Conservation (phyloP, 2,797 vertebrate genomes). For the Rhodeus uyekii region DNA sequence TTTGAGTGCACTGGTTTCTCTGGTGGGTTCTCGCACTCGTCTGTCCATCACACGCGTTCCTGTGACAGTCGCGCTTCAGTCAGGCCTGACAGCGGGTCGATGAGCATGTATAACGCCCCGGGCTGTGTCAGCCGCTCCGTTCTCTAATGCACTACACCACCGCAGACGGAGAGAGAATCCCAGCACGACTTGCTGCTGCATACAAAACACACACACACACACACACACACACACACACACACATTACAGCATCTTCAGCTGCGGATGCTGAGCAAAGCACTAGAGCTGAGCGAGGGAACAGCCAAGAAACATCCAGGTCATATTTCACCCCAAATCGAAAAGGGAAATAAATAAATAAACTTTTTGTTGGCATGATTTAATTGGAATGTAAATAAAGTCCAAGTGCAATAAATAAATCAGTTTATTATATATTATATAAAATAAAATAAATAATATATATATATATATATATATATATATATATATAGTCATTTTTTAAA, state of each 20-base stretch:
- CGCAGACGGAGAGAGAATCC: not conserved
- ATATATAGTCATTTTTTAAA: too few species aligned
- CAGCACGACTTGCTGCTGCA: not conserved
- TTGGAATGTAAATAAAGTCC: not conserved
- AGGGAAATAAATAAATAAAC: not conserved
- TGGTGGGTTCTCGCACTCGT: not conserved
- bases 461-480: not conserved
- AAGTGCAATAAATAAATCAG: not conserved
- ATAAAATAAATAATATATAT: not conserved
- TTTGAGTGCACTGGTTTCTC: conserved; percentile 1
- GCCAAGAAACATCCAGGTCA: not conserved
- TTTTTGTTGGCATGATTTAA: not conserved
- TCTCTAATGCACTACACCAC: conserved; percentile 1
- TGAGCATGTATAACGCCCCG: conserved; percentile 37
- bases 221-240: too few species aligned
- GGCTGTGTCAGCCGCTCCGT: conserved; percentile 1
- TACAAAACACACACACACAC: conserved; percentile 6
- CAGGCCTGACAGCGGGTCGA: conserved; percentile 48
- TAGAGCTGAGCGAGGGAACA: not conserved
- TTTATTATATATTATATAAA: not conserved
- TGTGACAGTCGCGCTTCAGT: conserved; percentile 39
- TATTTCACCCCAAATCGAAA: not conserved
- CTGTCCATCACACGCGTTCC: conserved; percentile 39
- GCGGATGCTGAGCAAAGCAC: not conserved
- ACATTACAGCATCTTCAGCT: not conserved